Conservation (phyloP, 2,113 vertebrate species). For the Pleuronectes platessa region DNA sequence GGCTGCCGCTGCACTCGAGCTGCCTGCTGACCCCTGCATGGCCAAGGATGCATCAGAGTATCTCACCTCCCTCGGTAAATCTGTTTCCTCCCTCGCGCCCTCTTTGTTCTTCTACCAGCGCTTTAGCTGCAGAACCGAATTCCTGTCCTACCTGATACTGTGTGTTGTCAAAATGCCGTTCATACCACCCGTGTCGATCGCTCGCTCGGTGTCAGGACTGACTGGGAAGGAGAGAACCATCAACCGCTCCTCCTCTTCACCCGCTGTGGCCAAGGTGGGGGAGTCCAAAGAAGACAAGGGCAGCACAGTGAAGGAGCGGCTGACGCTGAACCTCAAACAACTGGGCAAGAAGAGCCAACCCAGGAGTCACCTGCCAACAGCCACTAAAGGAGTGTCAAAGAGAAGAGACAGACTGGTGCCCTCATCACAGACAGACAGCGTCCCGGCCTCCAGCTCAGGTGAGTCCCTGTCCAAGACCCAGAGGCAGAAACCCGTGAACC, state of each 20-base stretch:
- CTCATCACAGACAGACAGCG: constrained; percentile 27
- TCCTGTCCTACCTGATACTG: constrained; percentile 74
- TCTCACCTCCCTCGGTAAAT: constrained; percentile 2
- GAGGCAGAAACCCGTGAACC: constrained; percentile 14
- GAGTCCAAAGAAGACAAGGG: constrained; percentile 44
- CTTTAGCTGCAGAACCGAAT: constrained; percentile 61
- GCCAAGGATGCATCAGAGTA: constrained; percentile 45
- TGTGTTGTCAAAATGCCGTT: constrained; percentile 80
- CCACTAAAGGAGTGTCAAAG: constrained; percentile 42
- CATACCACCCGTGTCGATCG: constrained; percentile 68
- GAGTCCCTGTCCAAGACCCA: constrained; percentile 43
- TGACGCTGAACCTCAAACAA: constrained; percentile 76
- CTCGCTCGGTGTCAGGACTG: constrained; percentile 48
- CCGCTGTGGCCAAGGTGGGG: constrained; percentile 19
- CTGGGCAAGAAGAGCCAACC: constrained; percentile 71
- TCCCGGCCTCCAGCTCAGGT: constrained; percentile 47
- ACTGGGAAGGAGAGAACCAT: constrained; percentile 40
- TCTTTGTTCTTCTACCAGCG: constrained; percentile 21
- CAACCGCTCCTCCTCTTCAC: constrained; percentile 6
- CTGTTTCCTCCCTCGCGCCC: constrained; percentile 18
- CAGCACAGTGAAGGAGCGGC: constrained; percentile 59
- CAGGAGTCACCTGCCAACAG: constrained; percentile 55
- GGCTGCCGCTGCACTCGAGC: constrained; percentile 1
- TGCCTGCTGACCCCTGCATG: constrained; percentile 55
- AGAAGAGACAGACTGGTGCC: constrained; percentile 41